These are phyloP conservation scores for Caenorhabditis japonica DNA, from an alignment of 2,888 invertebrate species.

Conservation along the genomic window DNA sequence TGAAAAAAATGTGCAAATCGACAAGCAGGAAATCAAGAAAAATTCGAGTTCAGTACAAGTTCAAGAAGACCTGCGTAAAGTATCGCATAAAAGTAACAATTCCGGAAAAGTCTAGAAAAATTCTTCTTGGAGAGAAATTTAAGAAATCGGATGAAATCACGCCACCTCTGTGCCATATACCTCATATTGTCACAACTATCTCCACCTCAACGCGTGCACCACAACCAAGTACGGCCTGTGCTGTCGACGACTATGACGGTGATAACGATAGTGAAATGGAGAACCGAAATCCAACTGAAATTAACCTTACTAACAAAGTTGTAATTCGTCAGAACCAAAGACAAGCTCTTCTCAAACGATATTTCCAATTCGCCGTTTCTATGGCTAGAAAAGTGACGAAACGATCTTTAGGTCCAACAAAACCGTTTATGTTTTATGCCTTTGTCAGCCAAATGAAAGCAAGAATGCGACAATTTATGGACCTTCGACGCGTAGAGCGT, in stretches of 20 bases:
- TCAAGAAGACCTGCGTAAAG: constrained; percentile 33
- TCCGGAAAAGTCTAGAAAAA: not conserved
- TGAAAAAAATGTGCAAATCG: not conserved
- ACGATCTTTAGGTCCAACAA: constrained; percentile 1
- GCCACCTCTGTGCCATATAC: not conserved
- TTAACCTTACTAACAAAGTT: not conserved
- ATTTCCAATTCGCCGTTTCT: constrained; percentile 26
- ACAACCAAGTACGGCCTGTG: not conserved
- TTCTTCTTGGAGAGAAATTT: not conserved
- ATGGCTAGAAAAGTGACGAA: constrained; percentile 34
- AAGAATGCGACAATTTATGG: constrained; percentile 23
- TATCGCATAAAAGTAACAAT: constrained; percentile 29
- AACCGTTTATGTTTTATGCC: constrained; percentile 23
- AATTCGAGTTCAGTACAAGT: constrained; percentile 32
- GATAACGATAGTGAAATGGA: constrained; percentile 25
- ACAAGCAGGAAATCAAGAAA: not conserved
- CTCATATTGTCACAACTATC: not conserved
- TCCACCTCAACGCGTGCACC: not conserved
- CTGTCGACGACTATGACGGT: constrained; percentile 24
- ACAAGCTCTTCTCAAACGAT: constrained; percentile 7
- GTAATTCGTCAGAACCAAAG: constrained; percentile 12
- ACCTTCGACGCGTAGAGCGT: constrained; percentile 8
- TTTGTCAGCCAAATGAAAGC: constrained; percentile 22
- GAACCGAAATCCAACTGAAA: not conserved
- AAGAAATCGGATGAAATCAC: not conserved